These are phyloP conservation scores for Origma solitaria DNA, from an alignment of 2,113 vertebrate genomes.

Conservation along the genomic window DNA sequence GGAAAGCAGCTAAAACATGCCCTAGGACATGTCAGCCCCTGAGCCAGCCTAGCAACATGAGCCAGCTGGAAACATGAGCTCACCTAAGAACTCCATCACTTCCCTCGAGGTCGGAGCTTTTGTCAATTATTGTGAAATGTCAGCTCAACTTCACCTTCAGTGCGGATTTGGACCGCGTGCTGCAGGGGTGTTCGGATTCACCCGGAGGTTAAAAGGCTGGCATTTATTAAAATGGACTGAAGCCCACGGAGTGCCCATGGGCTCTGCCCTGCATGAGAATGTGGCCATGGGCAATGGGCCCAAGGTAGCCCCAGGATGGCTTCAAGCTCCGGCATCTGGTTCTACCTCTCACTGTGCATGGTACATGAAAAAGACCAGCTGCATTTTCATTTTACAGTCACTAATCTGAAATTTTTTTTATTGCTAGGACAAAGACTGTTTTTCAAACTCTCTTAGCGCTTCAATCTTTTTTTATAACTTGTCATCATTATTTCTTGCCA, in stretches of 20 bases:
- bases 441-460: not conserved
- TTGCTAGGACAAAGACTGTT: not conserved
- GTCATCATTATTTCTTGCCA: not conserved
- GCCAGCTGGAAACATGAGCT: not conserved
- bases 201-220: not conserved
- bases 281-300: not conserved
- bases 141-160: not conserved
- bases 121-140: not conserved
- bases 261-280: not conserved
- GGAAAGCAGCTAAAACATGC: not conserved
- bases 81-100: not conserved
- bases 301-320: not conserved
- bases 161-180: not conserved
- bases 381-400: not conserved
- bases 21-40: not conserved
- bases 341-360: not conserved
- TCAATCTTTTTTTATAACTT: not conserved
- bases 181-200: not conserved
- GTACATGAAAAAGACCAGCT: not conserved
- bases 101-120: not conserved
- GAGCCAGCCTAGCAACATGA: not conserved
- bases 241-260: not conserved
- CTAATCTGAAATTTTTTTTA: not conserved
- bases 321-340: accelerated
- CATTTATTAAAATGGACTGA: not conserved